phyloP scores from a whole-genome alignment of 2,797 vertebrate species.

The Acipenser oxyrinchus region DNA sequence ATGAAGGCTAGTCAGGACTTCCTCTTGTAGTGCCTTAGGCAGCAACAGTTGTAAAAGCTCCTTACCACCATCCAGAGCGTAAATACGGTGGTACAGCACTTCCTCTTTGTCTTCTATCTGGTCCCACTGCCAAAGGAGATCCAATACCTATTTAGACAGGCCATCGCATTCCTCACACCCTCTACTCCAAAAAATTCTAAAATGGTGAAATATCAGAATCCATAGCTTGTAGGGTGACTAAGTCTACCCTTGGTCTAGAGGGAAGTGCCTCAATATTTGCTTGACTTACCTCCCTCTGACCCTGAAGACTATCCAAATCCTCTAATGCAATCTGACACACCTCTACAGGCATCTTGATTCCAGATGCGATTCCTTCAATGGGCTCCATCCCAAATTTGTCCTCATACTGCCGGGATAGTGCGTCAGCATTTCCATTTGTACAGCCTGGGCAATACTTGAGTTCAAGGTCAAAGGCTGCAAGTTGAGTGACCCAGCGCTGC shows the following conservation, averaged over 20 bases:
- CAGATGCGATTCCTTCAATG: background rate
- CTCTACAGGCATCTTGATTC: background rate
- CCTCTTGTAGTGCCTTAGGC: background rate
- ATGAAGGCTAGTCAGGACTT: constrained; percentile 6
- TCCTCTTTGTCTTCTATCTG: background rate
- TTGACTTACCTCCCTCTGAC: background rate
- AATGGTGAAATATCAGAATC: background rate
- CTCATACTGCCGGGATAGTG: too few relatives aligned
- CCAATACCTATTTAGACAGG: background rate
- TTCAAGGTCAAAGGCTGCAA: background rate
- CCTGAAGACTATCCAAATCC: background rate
- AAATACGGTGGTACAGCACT: background rate
- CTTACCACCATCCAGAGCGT: background rate
- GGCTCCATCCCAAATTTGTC: too few relatives aligned
- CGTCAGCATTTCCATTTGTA: too few relatives aligned
- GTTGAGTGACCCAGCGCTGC: background rate
- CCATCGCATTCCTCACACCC: background rate
- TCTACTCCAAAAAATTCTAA: background rate
- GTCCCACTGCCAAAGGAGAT: background rate
- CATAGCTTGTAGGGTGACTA: background rate
- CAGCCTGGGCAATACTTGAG: too few relatives aligned
- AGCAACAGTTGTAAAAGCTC: background rate
- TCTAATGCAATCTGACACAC: background rate
- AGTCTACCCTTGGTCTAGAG: background rate
- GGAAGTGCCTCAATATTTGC: background rate